Base-by-base conservation (phyloP, 2,113 vertebrate species). In the Entomyzon cyanotis region DNA sequence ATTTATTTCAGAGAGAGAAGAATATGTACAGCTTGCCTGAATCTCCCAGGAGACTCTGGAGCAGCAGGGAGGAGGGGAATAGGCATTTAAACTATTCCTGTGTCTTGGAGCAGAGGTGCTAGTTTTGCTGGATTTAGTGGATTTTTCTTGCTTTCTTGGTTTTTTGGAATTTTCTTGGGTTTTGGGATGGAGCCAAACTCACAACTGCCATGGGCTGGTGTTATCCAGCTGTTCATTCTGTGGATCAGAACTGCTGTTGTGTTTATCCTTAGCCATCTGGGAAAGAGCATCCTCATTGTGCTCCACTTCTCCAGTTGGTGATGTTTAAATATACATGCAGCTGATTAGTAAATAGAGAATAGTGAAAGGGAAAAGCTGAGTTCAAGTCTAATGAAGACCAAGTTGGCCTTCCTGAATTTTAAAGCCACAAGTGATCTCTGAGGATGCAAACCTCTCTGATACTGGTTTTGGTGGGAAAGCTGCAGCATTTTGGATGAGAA, bases 161-260 rank as follows among this genome's bases (percentile, higher is more conserved):
- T 39, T 39, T 39, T 39, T 67, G 76, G 81, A 74, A 90, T 74
- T 76, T 80, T 67, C 85, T 79, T 89, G 41, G 39, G 9, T 20
- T 65, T 91, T 6, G 11, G 25, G 52, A 60, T 27, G 23, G 19
- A 68, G 68, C 78, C 87, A 89, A 71, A 75, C 59, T 52, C 59
- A 30, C 19, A 81, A 90, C n/a, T 78, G 62, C 76, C 18, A 2
- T 44, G 47, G 65, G 31, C 49, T 64, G 76, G 9, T 7, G 35
- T 90, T 59, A 44, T n/a, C 64, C 87, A 81, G 64, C 41, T 89
- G 41, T 93, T 95, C 96, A 80, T 52, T 24, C 19, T 31, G 25
- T 39, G 73, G 60, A 84, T 95, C 85, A 78, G n/a, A 95, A 87
- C 71, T 88, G 44, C 47, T 69, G 56, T 64, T 91, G 73, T 76